Conservation (phyloP, 2,888 invertebrate species). For the Heliconius charithonia region DNA sequence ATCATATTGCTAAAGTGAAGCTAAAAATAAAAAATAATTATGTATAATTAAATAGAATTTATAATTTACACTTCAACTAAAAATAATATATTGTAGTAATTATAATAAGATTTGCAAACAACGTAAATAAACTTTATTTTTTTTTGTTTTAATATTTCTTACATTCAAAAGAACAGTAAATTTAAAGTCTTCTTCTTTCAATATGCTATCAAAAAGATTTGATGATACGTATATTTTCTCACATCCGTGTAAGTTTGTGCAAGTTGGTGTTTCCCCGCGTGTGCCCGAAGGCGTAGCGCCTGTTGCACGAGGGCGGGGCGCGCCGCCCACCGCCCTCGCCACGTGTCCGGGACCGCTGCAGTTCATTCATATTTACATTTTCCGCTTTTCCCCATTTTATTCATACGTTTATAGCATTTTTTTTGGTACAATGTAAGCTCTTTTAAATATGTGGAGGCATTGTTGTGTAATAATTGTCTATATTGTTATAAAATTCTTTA, state of each 20-base stretch:
- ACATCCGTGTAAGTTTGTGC: slow-evolving; percentile 3
- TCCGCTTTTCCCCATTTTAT: background rate
- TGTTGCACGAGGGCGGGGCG: slow-evolving; percentile 78
- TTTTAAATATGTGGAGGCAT: background rate
- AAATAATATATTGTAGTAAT: background rate
- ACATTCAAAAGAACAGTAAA: background rate
- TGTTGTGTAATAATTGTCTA: background rate
- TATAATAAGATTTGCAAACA: background rate
- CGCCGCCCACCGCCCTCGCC: slow-evolving; percentile 72
- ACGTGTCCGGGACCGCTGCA: slow-evolving; percentile 42
- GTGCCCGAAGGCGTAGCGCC: slow-evolving; percentile 56
- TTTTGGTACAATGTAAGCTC: background rate
- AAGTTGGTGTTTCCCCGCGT: slow-evolving; percentile 30
- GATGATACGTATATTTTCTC: background rate
- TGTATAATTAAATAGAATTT: too few species aligned
- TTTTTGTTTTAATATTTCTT: background rate
- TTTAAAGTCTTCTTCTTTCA: too few species aligned
- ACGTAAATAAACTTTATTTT: too few species aligned
- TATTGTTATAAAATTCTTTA: background rate
- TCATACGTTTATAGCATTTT: background rate
- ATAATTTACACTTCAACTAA: too few species aligned
- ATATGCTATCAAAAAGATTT: background rate
- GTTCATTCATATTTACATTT: slow-evolving; percentile 34
- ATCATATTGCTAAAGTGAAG: too few species aligned
- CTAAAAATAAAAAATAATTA: too few species aligned